Evolutionary conservation across 2,888 invertebrate genomes (phyloP).

Genomic region (Dusona sp.): DNA sequence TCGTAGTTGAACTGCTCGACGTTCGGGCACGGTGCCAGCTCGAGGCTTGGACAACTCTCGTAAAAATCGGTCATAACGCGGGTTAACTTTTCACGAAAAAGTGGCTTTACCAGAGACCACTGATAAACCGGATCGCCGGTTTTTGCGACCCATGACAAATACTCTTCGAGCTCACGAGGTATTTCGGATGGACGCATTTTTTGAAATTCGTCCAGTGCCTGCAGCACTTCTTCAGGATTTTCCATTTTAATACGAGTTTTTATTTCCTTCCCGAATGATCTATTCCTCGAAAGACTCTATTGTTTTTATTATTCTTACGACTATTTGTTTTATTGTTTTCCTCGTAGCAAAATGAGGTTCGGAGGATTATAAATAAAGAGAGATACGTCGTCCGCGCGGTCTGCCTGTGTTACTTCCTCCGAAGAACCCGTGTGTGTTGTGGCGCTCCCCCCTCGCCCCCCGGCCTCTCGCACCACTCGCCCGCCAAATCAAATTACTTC

Average conservation of each 20-base stretch:
- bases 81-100: constrained; percentile 94
- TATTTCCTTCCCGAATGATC: neutral
- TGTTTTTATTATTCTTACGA: neutral
- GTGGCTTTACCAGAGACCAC: constrained; percentile 94
- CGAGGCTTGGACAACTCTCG: constrained; percentile 90
- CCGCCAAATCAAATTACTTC: constrained; percentile 46
- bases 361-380: constrained; percentile 35
- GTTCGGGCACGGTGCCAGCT: constrained; percentile 95
- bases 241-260: constrained; percentile 87
- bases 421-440: constrained; percentile 21
- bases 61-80: constrained; percentile 95
- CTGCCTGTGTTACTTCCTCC: constrained; percentile 24
- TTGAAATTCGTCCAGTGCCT: constrained; percentile 93
- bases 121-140: constrained; percentile 97
- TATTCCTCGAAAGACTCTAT: neutral
- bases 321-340: neutral
- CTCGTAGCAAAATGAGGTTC: neutral
- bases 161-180: constrained; percentile 95
- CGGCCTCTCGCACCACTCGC: constrained; percentile 38
- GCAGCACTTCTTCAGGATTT: constrained; percentile 93
- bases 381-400: constrained; percentile 15
- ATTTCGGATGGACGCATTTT: constrained; percentile 93
- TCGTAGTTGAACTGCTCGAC: constrained; percentile 96
- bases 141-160: constrained; percentile 95
- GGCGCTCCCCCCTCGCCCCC: constrained; percentile 23